Percentiles rank a stretch among this genome's conserved stretches.
phyloP scores from a whole-genome alignment of 1,140 invertebrate species.

The Caenorhabditis latens region DNA sequence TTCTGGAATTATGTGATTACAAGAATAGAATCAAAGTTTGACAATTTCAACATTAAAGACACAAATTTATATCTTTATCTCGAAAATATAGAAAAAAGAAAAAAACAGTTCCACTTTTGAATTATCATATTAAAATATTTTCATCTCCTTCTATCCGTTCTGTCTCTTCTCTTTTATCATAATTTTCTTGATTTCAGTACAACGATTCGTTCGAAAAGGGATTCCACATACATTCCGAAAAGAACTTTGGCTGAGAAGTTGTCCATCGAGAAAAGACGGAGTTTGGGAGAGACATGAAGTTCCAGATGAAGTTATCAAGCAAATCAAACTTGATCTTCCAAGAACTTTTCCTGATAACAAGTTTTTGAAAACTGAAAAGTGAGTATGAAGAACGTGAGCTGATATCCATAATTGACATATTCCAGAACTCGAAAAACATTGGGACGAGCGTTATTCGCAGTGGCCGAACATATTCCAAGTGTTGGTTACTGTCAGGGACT shows the following conservation, averaged over 20 bases:
- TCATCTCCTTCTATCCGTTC: not conserved
- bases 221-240: constrained; percentile 47
- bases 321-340: constrained; percentile 58
- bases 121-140: not conserved
- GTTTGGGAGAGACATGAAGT: constrained; percentile 6
- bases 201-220: constrained; percentile 58
- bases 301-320: constrained; percentile 54
- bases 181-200: constrained; percentile 29
- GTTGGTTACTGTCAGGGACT: constrained; percentile 58
- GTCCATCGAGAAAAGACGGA: constrained; percentile 32
- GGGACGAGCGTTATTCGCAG: constrained; percentile 33
- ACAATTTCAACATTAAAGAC: too few species aligned
- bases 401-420: not conserved
- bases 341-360: constrained; percentile 60
- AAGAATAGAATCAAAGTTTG: too few species aligned
- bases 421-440: constrained; percentile 51
- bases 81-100: too few species aligned
- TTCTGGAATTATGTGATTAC: too few species aligned
- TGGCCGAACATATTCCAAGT: constrained; percentile 57
- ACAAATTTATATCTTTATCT: too few species aligned
- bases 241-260: constrained; percentile 56
- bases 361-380: constrained; percentile 48
- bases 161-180: not conserved
- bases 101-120: too few species aligned
- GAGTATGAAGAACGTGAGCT: not conserved